Conservation (phyloP, 1,140 invertebrate species). For the Drosophila aff. region DNA sequence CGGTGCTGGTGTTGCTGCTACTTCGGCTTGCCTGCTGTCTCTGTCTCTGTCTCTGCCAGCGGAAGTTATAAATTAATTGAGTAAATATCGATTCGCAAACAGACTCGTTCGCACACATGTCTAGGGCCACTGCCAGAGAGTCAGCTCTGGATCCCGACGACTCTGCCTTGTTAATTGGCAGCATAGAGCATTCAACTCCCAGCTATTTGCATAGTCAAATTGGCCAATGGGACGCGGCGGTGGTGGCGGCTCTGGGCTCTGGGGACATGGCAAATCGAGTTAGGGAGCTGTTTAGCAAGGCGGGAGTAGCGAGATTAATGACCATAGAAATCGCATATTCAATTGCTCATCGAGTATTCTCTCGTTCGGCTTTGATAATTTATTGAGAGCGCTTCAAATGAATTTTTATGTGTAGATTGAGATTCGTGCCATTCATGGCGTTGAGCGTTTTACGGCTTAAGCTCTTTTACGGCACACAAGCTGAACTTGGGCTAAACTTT, state of each 20-base stretch:
- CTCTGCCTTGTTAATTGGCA: constrained; percentile 72
- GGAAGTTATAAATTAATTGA: constrained; percentile 84
- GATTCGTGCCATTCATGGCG: constrained; percentile 15
- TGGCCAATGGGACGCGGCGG: constrained; percentile 34
- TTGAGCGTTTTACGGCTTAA: constrained; percentile 56
- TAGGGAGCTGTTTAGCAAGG: constrained; percentile 42
- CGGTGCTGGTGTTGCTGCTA: constrained; percentile 33
- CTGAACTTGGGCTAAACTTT: constrained; percentile 72
- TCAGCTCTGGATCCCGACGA: not conserved
- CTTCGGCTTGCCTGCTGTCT: constrained; percentile 8
- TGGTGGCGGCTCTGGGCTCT: not conserved
- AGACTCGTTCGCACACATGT: constrained; percentile 23
- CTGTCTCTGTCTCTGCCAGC: constrained; percentile 54
- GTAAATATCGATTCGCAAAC: constrained; percentile 78
- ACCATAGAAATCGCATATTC: constrained; percentile 74
- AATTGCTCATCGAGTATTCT: constrained; percentile 67
- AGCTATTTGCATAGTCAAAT: constrained; percentile 77
- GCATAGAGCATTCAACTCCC: constrained; percentile 50
- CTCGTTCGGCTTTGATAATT: constrained; percentile 76
- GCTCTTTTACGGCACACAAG: constrained; percentile 60
- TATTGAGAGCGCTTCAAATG: constrained; percentile 73
- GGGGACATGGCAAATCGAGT: constrained; percentile 20
- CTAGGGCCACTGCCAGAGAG: constrained; percentile 17
- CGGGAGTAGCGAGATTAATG: constrained; percentile 63
- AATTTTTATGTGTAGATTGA: constrained; percentile 54